phyloP scores from a whole-genome alignment of 2,888 invertebrate genomes.

The Agriotes lineatus region DNA sequence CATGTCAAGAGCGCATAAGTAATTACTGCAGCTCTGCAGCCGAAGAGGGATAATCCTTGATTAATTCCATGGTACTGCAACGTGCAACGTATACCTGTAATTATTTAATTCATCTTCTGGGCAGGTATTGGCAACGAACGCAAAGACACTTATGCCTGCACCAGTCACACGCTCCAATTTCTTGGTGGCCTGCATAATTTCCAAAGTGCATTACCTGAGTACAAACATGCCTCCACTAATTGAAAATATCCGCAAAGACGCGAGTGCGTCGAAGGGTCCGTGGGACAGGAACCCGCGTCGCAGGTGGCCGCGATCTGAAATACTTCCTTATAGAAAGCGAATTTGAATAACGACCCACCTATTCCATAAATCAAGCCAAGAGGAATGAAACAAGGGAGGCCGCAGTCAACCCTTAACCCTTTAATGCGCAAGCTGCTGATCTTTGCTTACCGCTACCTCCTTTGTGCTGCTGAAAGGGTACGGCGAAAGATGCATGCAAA shows the following conservation, averaged over 20 bases:
- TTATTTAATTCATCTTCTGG: too few relatives aligned
- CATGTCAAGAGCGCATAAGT: too few relatives aligned
- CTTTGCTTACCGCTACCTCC: constrained; percentile 36
- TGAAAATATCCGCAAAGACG: constrained; percentile 23
- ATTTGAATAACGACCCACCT: constrained; percentile 57
- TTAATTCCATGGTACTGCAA: too few relatives aligned
- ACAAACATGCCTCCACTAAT: constrained; percentile 23
- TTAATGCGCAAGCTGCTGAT: constrained; percentile 37
- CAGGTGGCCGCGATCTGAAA: constrained; percentile 59
- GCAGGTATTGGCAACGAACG: too few relatives aligned
- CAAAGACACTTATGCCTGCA: too few relatives aligned
- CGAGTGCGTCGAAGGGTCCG: constrained; percentile 45
- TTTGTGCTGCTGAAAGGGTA: constrained; percentile 29
- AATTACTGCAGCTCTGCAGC: too few relatives aligned
- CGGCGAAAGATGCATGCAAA: constrained; percentile 42
- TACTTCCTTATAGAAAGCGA: constrained; percentile 55
- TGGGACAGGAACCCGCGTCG: constrained; percentile 57
- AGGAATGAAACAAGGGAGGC: constrained; percentile 52
- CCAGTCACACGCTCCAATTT: too few relatives aligned
- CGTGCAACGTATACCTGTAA: too few relatives aligned
- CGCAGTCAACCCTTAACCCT: constrained; percentile 51
- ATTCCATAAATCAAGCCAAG: constrained; percentile 55
- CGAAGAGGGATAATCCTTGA: too few relatives aligned
- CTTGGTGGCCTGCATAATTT: too few relatives aligned
- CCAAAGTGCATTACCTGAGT: too few relatives aligned